These are phyloP conservation scores for Pocillopora damicornis DNA, from an alignment of 64 coral and sea anemone genomes.

Conservation along the genomic window DNA sequence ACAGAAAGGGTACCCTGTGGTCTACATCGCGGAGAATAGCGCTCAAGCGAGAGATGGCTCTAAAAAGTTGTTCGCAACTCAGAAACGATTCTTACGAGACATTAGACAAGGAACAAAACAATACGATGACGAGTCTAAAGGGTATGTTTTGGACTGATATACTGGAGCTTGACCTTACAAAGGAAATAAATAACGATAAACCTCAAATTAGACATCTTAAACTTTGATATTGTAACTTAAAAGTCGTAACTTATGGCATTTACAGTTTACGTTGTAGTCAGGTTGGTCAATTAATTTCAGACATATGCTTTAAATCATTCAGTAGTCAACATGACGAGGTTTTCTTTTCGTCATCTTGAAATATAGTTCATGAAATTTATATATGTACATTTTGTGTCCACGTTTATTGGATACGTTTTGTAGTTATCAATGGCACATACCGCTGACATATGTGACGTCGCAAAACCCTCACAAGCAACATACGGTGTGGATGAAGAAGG, in stretches of 20 bases:
- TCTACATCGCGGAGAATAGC: slow-evolving; percentile 45
- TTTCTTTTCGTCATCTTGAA: too few species aligned
- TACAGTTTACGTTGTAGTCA: too few species aligned
- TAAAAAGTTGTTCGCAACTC: slow-evolving; percentile 30
- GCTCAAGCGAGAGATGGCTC: slow-evolving; percentile 27
- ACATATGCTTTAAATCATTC: too few species aligned
- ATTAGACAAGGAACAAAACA: slow-evolving; percentile 34
- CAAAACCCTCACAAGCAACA: slow-evolving; percentile 41
- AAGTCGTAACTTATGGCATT: too few species aligned
- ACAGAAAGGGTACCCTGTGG: slow-evolving; percentile 94
- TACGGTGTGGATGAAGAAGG: slow-evolving; percentile 84
- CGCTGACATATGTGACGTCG: slow-evolving; percentile 75
- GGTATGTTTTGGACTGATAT: neutral
- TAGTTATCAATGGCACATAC: slow-evolving; percentile 79
- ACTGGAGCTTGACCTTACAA: too few species aligned
- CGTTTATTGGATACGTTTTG: neutral
- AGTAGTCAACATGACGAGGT: too few species aligned
- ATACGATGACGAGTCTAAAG: slow-evolving; percentile 57
- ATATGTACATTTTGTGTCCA: neutral
- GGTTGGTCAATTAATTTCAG: too few species aligned
- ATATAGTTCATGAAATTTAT: neutral
- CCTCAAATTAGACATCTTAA: too few species aligned
- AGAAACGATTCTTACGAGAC: slow-evolving; percentile 86
- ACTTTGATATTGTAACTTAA: too few species aligned
- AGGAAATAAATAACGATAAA: too few species aligned